A percentile compares a stretch with the other conserved stretches of the same genome.
Conservation (phyloP, 1,140 invertebrate species). For the Tribolium madens region DNA sequence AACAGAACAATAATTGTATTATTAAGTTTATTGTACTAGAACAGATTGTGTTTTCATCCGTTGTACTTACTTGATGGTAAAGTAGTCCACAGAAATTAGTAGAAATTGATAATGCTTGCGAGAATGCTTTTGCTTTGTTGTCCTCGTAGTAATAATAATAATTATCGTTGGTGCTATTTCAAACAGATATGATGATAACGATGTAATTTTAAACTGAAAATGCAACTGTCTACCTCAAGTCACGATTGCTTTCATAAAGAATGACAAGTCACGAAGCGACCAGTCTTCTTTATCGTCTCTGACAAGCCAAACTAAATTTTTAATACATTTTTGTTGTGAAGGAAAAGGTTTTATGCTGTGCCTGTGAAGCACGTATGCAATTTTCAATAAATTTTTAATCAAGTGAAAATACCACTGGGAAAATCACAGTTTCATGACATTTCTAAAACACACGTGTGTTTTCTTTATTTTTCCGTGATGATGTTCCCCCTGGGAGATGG, state of each 20-base stretch:
- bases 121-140: neutral
- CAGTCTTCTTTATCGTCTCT: conserved; percentile 24
- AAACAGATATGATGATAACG: neutral
- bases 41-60: conserved; percentile 34
- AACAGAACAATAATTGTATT: conserved; percentile 43
- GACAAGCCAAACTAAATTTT: conserved; percentile 38
- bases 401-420: conserved; percentile 15
- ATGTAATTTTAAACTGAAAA: conserved; percentile 10
- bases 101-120: neutral
- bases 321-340: conserved; percentile 31
- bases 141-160: neutral
- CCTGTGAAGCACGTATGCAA: neutral
- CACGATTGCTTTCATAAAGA: conserved; percentile 46
- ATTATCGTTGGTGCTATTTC: neutral
- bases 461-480: neutral
- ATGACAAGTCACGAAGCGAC: conserved; percentile 37
- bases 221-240: neutral
- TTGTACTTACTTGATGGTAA: neutral
- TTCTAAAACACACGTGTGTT: neutral
- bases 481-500: neutral
- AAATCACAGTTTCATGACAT: conserved; percentile 23
- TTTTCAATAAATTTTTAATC: conserved; percentile 19
- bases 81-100: neutral
- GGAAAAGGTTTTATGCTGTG: neutral
- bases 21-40: conserved; percentile 40